Conservation (phyloP, 1,140 invertebrate species). For the Drosophila bipectinata region DNA sequence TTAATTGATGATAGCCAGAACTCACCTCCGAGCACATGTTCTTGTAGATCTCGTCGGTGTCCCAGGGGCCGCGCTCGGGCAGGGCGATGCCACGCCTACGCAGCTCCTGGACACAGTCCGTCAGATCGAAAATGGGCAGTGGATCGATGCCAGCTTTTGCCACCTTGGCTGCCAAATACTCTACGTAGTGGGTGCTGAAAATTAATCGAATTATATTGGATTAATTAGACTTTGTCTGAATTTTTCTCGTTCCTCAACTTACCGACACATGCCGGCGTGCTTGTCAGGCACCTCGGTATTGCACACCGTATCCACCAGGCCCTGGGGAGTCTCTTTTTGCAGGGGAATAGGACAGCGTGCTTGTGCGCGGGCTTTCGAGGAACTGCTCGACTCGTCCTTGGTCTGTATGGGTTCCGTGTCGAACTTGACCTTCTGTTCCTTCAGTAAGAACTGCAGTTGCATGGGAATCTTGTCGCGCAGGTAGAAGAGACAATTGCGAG, state of each 20-base stretch:
- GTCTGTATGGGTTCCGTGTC: conserved; percentile 86
- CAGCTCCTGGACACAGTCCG: conserved; percentile 93
- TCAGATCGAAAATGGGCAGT: conserved; percentile 92
- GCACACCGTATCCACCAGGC: conserved; percentile 93
- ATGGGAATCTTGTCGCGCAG: conserved; percentile 95
- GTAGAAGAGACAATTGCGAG: conserved; percentile 97
- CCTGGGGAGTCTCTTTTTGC: conserved; percentile 94
- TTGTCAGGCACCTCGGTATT: conserved; percentile 91
- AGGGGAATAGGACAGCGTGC: conserved; percentile 92
- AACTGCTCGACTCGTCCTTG: conserved; percentile 64
- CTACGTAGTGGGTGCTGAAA: conserved; percentile 93
- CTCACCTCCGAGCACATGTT: conserved; percentile 89
- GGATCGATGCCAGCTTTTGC: conserved; percentile 93
- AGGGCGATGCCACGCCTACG: conserved; percentile 91
- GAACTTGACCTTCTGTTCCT: conserved; percentile 88
- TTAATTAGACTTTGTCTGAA: not conserved
- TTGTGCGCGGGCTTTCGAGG: conserved; percentile 46
- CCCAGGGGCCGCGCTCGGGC: conserved; percentile 88
- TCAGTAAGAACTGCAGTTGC: conserved; percentile 89
- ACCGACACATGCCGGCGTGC: conserved; percentile 96
- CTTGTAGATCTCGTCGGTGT: conserved; percentile 89
- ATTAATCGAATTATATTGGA: not conserved
- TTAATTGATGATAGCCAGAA: conserved; percentile 29
- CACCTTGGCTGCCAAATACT: conserved; percentile 95
- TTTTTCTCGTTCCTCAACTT: conserved; percentile 67